Percentiles rank a stretch among this genome's conserved stretches.
phyloP scores from a whole-genome alignment of 2,113 vertebrate species.

The Melanocharis versteri region DNA sequence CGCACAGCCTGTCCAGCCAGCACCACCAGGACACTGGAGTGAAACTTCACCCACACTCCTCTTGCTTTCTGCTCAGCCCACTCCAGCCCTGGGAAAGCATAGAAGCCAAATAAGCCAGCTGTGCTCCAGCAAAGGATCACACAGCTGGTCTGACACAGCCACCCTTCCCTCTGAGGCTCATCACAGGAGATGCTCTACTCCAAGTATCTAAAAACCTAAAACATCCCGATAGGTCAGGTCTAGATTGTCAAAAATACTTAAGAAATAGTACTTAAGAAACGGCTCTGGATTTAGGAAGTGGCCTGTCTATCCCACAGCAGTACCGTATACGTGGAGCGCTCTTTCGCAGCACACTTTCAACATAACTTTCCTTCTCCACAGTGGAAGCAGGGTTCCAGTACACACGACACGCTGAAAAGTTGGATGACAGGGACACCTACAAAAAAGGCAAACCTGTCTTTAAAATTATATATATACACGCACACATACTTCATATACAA shows the following conservation, averaged over 20 bases:
- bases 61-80: not conserved
- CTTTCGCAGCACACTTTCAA: slow-evolving; percentile 63
- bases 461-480: not conserved
- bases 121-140: not conserved
- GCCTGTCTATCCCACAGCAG: not conserved
- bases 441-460: not conserved
- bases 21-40: not conserved
- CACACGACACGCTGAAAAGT: slow-evolving; percentile 77
- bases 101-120: not conserved
- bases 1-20: not conserved
- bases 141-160: not conserved
- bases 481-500: not conserved
- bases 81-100: not conserved
- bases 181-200: not conserved
- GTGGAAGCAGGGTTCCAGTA: slow-evolving; percentile 77
- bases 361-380: slow-evolving; percentile 23
- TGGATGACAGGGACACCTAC: slow-evolving; percentile 78
- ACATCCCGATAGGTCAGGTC: not conserved
- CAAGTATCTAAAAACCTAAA: not conserved
- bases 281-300: not conserved
- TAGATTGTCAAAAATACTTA: not conserved
- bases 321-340: slow-evolving; percentile 76
- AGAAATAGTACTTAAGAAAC: not conserved
- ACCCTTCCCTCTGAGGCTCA: not conserved
- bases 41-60: not conserved